Percentiles rank a stretch among this genome's conserved stretches.
These are phyloP conservation scores for Papilio dardanus DNA, from an alignment of 1,140 invertebrate genomes.

Conservation along the genomic window DNA sequence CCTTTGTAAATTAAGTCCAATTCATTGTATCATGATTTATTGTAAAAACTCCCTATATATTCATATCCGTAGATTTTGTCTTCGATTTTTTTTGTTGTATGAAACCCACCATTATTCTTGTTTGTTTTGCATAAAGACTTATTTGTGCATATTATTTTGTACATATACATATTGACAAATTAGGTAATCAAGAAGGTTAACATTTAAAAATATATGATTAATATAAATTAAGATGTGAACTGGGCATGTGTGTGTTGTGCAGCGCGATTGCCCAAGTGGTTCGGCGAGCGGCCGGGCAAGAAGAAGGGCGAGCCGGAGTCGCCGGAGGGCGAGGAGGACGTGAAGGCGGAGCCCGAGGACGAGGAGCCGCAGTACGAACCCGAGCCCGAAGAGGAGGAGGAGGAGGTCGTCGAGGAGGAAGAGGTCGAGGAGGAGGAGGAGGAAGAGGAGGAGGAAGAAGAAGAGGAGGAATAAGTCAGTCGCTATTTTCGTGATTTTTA, in stretches of 20 bases:
- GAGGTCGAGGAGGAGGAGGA: constrained; percentile 89
- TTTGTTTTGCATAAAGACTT: neutral
- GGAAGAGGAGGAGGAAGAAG: constrained; percentile 82
- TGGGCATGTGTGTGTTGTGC: constrained; percentile 42
- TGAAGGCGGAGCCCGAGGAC: constrained; percentile 88
- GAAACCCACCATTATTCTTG: neutral
- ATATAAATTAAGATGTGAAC: neutral
- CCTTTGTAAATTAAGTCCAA: constrained; percentile 25
- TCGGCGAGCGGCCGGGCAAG: constrained; percentile 96
- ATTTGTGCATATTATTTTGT: neutral
- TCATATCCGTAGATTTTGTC: neutral
- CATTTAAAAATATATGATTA: neutral
- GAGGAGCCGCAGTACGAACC: constrained; percentile 88
- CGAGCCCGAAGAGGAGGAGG: constrained; percentile 86
- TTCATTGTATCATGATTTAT: constrained; percentile 10
- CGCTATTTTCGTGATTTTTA: no score
- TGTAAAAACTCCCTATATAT: neutral
- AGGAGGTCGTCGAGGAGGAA: constrained; percentile 85
- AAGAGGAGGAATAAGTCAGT: constrained; percentile 78
- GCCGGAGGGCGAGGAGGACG: constrained; percentile 94
- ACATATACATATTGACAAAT: neutral
- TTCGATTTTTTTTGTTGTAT: neutral
- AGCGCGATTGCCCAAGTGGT: constrained; percentile 97
- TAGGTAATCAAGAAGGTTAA: neutral
- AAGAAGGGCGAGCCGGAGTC: constrained; percentile 93